phyloP scores from a whole-genome alignment of 2,797 vertebrate species.

The Xiphophorus birchmanni region DNA sequence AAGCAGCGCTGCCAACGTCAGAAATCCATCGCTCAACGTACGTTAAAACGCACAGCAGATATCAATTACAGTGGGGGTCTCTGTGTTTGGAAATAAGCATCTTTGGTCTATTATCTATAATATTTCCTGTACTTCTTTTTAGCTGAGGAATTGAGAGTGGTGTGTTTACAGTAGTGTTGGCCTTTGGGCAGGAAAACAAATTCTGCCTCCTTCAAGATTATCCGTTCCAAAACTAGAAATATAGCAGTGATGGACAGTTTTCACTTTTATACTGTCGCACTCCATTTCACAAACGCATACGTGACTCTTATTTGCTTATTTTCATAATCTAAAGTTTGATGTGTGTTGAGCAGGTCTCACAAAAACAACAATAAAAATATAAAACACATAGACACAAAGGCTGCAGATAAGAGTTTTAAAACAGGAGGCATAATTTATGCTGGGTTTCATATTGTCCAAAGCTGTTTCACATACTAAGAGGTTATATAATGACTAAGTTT shows the following conservation, averaged over 20 bases:
- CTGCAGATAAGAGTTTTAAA: background rate
- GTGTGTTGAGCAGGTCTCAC: background rate
- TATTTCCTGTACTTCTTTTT: conserved; percentile 39
- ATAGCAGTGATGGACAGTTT: background rate
- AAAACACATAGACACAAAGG: background rate
- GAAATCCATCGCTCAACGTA: conserved; percentile 46
- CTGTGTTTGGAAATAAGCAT: conserved; percentile 38
- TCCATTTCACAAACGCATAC: background rate
- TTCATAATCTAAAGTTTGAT: background rate
- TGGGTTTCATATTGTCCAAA: background rate
- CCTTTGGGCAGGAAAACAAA: conserved; percentile 39
- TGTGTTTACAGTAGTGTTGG: conserved; percentile 58
- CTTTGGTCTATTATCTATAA: conserved; percentile 36
- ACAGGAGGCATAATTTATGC: background rate
- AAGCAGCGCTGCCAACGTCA: conserved; percentile 43
- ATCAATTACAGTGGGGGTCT: conserved; percentile 53
- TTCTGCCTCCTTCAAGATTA: conserved; percentile 46
- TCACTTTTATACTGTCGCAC: background rate
- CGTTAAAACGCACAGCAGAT: conserved; percentile 53
- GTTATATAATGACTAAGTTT: background rate
- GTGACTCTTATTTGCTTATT: background rate
- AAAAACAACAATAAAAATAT: background rate
- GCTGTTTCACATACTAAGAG: background rate
- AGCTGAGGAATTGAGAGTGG: conserved; percentile 52
- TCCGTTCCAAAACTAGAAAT: conserved; percentile 54